These are phyloP conservation scores for Dione vanillae DNA, from an alignment of 2,888 invertebrate species.

Conservation along the genomic window DNA sequence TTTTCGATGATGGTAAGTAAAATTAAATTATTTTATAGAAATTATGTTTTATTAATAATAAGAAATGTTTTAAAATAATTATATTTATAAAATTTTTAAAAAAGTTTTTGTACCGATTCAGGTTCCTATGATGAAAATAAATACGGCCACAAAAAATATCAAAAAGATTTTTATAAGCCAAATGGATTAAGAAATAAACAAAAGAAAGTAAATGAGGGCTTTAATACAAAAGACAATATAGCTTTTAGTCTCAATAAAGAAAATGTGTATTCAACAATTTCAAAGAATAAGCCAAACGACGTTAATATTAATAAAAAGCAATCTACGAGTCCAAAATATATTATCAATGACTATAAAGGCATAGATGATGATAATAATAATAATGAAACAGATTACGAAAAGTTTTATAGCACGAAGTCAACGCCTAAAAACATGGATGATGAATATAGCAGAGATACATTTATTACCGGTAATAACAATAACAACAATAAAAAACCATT, in stretches of 20 bases:
- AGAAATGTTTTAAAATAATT: not conserved
- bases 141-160: conserved; percentile 68
- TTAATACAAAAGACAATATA: not conserved
- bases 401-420: not conserved
- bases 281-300: not conserved
- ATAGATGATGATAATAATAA: not conserved
- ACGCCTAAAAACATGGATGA: not conserved
- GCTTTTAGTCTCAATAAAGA: not conserved
- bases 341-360: not conserved
- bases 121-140: conserved; percentile 71
- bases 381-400: not conserved
- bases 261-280: not conserved
- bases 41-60: too few relatives aligned
- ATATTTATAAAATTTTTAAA: not conserved
- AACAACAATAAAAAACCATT: not conserved
- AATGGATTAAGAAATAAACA: not conserved
- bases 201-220: not conserved
- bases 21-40: not conserved
- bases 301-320: not conserved
- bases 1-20: conserved; percentile 67
- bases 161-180: conserved; percentile 40
- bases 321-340: not conserved
- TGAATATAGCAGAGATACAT: not conserved
- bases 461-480: not conserved
- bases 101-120: conserved; percentile 45